phyloP scores from a whole-genome alignment of 2,888 invertebrate species.

The Sturmia bella region DNA sequence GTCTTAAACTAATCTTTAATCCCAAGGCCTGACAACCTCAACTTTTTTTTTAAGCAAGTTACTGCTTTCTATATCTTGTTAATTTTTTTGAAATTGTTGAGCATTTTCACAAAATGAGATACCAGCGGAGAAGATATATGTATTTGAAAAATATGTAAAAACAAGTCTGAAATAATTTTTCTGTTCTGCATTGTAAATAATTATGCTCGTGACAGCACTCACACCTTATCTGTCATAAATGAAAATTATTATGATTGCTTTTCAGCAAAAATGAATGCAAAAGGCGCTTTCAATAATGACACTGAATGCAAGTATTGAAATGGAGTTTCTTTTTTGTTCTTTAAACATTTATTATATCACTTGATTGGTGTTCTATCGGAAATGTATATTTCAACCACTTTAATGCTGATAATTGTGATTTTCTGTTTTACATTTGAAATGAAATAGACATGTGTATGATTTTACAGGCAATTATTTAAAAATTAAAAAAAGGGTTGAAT shows the following conservation, averaged over 20 bases:
- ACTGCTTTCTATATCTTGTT: too few species aligned
- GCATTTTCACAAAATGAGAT: too few species aligned
- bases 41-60: too few species aligned
- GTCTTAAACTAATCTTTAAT: too few species aligned
- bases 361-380: not conserved
- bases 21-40: too few species aligned
- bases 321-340: slow-evolving; percentile 39
- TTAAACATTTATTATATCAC: slow-evolving; percentile 33
- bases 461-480: not conserved
- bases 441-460: slow-evolving; percentile 25
- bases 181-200: slow-evolving; percentile 2
- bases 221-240: slow-evolving; percentile 51
- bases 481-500: not conserved
- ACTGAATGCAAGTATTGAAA: slow-evolving; percentile 52
- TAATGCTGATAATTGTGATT: slow-evolving; percentile 50
- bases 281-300: slow-evolving; percentile 27
- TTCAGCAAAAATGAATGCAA: not conserved
- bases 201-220: slow-evolving; percentile 29
- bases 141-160: too few species aligned
- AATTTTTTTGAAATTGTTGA: too few species aligned
- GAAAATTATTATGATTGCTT: slow-evolving; percentile 43
- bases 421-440: slow-evolving; percentile 34
- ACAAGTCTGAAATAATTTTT: too few species aligned
- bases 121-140: too few species aligned
- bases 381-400: slow-evolving; percentile 43